Base-by-base conservation (phyloP, 2,113 vertebrate genomes). In the Coracopsis vasa region DNA sequence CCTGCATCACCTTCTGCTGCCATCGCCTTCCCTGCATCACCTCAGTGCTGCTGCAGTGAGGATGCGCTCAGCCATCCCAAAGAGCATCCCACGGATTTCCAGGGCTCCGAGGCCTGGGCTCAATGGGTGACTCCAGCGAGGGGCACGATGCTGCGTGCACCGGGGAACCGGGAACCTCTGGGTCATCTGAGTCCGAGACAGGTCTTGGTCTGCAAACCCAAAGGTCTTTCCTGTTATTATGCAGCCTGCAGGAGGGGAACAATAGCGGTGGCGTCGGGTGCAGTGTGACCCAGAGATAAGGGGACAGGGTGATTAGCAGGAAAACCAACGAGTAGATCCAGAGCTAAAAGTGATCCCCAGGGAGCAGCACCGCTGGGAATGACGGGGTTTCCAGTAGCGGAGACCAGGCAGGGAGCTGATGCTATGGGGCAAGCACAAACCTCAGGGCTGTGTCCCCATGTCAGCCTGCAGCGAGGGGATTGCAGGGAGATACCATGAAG, bases 361-460 rank as follows among this genome's bases (percentile, higher is more conserved):
- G 64, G 75, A 94, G 29, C 35, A 37, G 70, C 54, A 39, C 12
- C 11, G 0, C 37, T 41, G 58, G 86, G 94, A 94, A 48, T 1
- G 7, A 8, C 0, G 14, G 53, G 53, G 6, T 21, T 37, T n/a
- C 9, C 61, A 87, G 86, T 29, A 58, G 54, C 56, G 23, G 60
- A 37, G 16, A 23, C 3, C 25, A 5, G 33, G 42, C 3, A 2
- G 2, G 0, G 87, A 28, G 35, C 11, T 31, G 67, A 1, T 13
- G 79, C 14, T 1, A 6, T 0, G 25, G 72, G 25, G 12, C 3
- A 6, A 25, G 47, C 11, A 3, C 0, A 6, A 37, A 14, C 12
- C 41, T n/a, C 0, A 0, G 18, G 0, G 0, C 8, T 3, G 13
- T 1, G 7, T 7, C 35, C 41, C 5, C 1, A 0, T 24, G 28